These are phyloP conservation scores for Fistularia commersonii DNA, from an alignment of 2,797 vertebrate genomes.

Conservation along the genomic window DNA sequence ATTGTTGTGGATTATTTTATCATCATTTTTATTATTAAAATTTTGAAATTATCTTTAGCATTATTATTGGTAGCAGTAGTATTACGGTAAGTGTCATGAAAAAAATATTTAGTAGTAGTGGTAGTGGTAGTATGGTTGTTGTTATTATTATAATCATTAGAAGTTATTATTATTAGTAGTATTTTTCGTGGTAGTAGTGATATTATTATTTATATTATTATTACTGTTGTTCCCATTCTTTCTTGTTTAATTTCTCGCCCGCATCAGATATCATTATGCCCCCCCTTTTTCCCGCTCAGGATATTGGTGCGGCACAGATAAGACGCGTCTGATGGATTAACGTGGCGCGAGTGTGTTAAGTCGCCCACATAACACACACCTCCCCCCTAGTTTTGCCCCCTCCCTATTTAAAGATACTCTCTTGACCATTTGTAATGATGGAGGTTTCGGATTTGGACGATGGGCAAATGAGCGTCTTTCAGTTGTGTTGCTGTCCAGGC, in stretches of 20 bases:
- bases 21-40: too few relatives aligned
- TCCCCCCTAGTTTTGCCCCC: constrained; percentile 44
- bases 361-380: constrained; percentile 41
- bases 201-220: too few relatives aligned
- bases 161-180: too few relatives aligned
- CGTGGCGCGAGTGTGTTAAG: constrained; percentile 43
- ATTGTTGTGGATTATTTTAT: too few relatives aligned
- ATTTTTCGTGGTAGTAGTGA: too few relatives aligned
- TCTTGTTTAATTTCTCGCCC: constrained; percentile 34
- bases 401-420: constrained; percentile 50
- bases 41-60: too few relatives aligned
- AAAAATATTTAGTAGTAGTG: too few relatives aligned
- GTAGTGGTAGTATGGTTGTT: too few relatives aligned
- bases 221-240: constrained; percentile 10
- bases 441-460: constrained; percentile 29
- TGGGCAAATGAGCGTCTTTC: constrained; percentile 46
- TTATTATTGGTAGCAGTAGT: too few relatives aligned
- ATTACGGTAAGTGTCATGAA: too few relatives aligned
- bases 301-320: constrained; percentile 60
- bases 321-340: constrained; percentile 62
- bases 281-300: constrained; percentile 51
- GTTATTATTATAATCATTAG: too few relatives aligned
- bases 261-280: constrained; percentile 57
- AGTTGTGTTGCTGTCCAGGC: constrained; percentile 13
- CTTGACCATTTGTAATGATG: constrained; percentile 40